These are phyloP conservation scores for Pseudomyrmex cubaensis DNA, from an alignment of 1,140 invertebrate species.

Conservation along the genomic window DNA sequence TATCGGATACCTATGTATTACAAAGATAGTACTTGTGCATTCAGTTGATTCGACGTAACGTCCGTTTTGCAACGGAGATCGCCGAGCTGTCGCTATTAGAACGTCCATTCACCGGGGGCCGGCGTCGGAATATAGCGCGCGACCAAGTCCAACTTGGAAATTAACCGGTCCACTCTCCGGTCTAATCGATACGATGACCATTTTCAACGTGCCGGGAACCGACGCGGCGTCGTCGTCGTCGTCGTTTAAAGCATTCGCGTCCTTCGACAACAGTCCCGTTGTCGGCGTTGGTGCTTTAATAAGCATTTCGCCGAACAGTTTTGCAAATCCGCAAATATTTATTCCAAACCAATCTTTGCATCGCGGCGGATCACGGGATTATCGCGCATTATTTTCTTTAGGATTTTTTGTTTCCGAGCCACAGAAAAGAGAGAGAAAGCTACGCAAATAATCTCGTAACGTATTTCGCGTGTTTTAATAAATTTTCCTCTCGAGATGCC, in stretches of 20 bases:
- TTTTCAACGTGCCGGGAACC: conserved; percentile 4
- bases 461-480: not conserved
- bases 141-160: conserved; percentile 51
- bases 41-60: not conserved
- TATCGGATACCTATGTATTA: not conserved
- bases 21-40: conserved; percentile 3
- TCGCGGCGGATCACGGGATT: not conserved
- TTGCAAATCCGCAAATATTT: not conserved
- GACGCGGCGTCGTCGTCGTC: not conserved
- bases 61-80: conserved; percentile 24
- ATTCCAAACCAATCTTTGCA: not conserved
- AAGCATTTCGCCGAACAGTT: conserved; percentile 27
- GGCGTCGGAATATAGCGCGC: conserved; percentile 22
- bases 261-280: not conserved
- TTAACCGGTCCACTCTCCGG: conserved; percentile 55
- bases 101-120: conserved; percentile 24
- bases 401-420: no score
- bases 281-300: not conserved
- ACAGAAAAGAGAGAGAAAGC: no score
- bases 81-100: conserved; percentile 1
- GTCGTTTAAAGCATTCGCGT: conserved; percentile 21
- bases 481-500: not conserved
- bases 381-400: not conserved
- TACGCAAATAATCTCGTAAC: not conserved
- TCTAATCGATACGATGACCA: conserved; percentile 59